Evolutionary conservation across 1,140 invertebrate species (phyloP), one percentile per base, ranked within the genome.

Genomic region (Bombus difficillimus): DNA sequence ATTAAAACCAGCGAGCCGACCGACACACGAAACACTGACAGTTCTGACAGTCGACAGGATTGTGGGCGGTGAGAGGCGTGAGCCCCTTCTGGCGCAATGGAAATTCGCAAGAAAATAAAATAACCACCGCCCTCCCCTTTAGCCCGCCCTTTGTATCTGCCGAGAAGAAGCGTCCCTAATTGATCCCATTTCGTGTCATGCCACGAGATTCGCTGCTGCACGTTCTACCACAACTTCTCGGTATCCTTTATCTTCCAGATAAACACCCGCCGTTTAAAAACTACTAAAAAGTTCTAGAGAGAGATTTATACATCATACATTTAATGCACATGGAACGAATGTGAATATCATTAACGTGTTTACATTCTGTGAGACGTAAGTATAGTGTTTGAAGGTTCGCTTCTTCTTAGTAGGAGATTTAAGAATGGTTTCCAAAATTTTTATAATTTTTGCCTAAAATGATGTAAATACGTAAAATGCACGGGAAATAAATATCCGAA

Each of bases 151-250:
- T 89, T 85, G 71, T 85, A 81, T 84, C 83, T 37, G 59, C 75
- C 86, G 79, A 59, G 66, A 87, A 90, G 90, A 91, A 91, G 90
- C 89, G 87, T 90, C 68, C 37, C 89, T 91, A 89, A 91, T 91
- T 90, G 90, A 91, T 90, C 87, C 75, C 79, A 86, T 78, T 86
- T 88, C 88, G 68, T 57, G 88, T 73, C 86, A 88, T 79, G 83
- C 87, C 74, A 85, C 53, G 78, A 5, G 25, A 76, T 66, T 72
- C 85, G 64, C 85, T 81, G 72, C 69, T 41, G 59, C 41, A 69
- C 57, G n/a, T 47, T 66, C 53, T 32, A 57, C 18, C 10, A 12
- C 53, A 22, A 59, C 72, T 75, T 81, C 77, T 74, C 8, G 59
- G 69, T 10, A 75, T n/a, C 71, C 37, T 41, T 74, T 43, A 47